Base-by-base conservation (phyloP, 2,797 vertebrate species). In the Menidia menidia region DNA sequence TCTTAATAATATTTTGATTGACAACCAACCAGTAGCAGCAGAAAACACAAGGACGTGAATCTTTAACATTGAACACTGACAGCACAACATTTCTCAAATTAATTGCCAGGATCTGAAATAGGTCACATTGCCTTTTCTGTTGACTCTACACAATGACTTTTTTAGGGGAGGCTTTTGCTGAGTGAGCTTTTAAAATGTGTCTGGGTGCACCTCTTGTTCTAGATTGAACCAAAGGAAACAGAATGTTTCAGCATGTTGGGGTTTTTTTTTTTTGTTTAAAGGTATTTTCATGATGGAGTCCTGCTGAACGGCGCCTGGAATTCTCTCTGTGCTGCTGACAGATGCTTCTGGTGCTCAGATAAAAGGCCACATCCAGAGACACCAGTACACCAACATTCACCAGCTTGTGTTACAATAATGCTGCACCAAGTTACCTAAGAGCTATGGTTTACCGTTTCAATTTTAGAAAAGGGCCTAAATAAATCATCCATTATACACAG, bases 101-200 rank as follows among this genome's bases (percentile, higher is more conserved):
- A 58, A 31, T 64, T 56, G n/a, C 60, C 43, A 18, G 41, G n/a
- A 70, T 65, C 14, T 33, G 59, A 86, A 84, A 78, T 81, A 53
- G 70, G 59, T 80, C 75, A 72, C 2, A 5, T 14, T 47, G 51
- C 2, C 44, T 64, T 65, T 65, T 61, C 14, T 68, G 33, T 55
- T 61, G 35, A 43, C n/a, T 55, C 4, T 65, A 19, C 45, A 66
- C 47, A 68, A 65, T 68, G 35, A 42, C 42, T 57, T 65, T 43
- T 80, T 68, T 42, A 55, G 56, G 11, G 18, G 35, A 71, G 30
- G 61, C 41, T 84, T 52, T 73, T 84, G 83, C 77, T 77, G 74
- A 80, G 64, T 57, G 45, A 45, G 48, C 67, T 56, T 69, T 54
- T 61, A 51, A 68, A 65, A 13, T 78, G 60, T 59, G 41, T 70